Base-by-base conservation (phyloP, 2,113 vertebrate genomes). In the Microtus montanus region DNA sequence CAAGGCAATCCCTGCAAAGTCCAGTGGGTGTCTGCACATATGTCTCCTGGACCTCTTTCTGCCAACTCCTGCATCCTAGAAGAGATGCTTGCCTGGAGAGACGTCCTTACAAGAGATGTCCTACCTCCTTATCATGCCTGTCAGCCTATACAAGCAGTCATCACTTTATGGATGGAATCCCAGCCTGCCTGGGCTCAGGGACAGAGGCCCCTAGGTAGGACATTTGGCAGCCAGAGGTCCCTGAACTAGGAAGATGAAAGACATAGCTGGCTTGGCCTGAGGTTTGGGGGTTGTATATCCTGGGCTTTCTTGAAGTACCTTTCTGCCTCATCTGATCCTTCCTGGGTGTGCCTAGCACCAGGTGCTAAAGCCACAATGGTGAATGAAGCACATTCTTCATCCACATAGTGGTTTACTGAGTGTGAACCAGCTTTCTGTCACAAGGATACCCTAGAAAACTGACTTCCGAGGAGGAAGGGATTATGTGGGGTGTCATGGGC, bases 81-180 rank as follows among this genome's bases (percentile, higher is more conserved):
- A 85, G 70, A 70, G 33, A 47, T 74, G 33, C 3, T 64, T 10
- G 3, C n/a, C 30, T 75, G 28, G 38, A 1, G 6, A 11, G 41
- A 64, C 38, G n/a, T 61, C 64, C 41, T 30, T 30, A 52, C 44
- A 22, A 58, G 15, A 33, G 7, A 11, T 14, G 38, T 24, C 44
- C 33, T 84, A 44, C 58, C 19, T 87, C 64, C 75, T 26, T 10
- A 15, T 41, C 6, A 22, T 26, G 38, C 14, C 17, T 19, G 64
- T 19, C 54, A 83, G 52, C 28, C 35, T 15, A 22, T 0, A 3
- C 5, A 7, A 4, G 0, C 33, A 77, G 47, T 22, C 3, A 1
- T 24, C 17, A 41, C 7, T 38, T 20, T 20, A 5, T 41, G n/a
- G 49, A 10, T 74, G 66, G 35, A 10, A 15, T 66, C 61, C 61